A percentile compares a stretch with the other conserved stretches of the same genome.
phyloP scores from a whole-genome alignment of 2,888 invertebrate genomes.

The Patella ulyssiponensis region DNA sequence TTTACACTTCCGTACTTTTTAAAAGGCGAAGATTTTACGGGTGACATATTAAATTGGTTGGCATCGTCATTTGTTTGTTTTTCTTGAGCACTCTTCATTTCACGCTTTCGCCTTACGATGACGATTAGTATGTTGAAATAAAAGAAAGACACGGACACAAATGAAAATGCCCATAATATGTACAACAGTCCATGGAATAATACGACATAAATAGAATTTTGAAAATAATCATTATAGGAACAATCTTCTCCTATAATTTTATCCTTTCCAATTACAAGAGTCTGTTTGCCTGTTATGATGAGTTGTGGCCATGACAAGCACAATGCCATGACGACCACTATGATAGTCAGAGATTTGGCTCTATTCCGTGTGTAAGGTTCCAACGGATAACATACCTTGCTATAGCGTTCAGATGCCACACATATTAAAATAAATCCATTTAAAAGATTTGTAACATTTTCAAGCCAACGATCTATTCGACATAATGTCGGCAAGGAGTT shows the following conservation, averaged over 20 bases:
- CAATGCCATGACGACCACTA: slow-evolving; percentile 43
- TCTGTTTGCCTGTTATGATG: slow-evolving; percentile 49
- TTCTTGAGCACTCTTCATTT: neutral
- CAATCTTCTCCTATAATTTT: slow-evolving; percentile 53
- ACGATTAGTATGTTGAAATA: slow-evolving; percentile 51
- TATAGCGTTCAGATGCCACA: slow-evolving; percentile 59
- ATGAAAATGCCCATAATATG: slow-evolving; percentile 45
- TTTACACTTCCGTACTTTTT: neutral
- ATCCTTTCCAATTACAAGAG: slow-evolving; percentile 38
- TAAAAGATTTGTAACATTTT: slow-evolving; percentile 50
- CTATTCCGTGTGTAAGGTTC: slow-evolving; percentile 52
- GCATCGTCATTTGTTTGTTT: neutral
- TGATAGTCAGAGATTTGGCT: slow-evolving; percentile 48
- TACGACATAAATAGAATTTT: slow-evolving; percentile 44
- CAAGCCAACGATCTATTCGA: slow-evolving; percentile 51
- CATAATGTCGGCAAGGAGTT: slow-evolving; percentile 48
- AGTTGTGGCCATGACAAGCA: slow-evolving; percentile 52
- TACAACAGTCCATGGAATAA: slow-evolving; percentile 50
- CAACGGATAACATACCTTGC: slow-evolving; percentile 57
- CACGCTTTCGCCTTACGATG: slow-evolving; percentile 9
- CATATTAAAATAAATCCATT: slow-evolving; percentile 56
- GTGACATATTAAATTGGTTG: neutral
- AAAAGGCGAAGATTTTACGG: neutral
- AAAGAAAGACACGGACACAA: slow-evolving; percentile 47
- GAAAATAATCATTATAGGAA: slow-evolving; percentile 44